Evolutionary conservation across 2,113 vertebrate species (phyloP).

Genomic region (Rhynchomys soricoides): DNA sequence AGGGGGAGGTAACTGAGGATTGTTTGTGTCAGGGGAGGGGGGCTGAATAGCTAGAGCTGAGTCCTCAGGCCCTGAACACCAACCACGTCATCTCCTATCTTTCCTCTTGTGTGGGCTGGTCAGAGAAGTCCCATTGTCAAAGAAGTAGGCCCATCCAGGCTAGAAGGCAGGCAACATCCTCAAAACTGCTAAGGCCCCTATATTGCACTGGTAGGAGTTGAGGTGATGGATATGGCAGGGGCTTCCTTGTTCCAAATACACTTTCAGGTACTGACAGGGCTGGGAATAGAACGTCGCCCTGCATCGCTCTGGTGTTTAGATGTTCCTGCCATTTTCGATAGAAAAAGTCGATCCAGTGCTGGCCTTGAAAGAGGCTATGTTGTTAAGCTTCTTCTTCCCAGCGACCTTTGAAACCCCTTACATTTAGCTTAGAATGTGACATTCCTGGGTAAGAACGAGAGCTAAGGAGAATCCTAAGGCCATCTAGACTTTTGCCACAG

Average conservation of each 20-base stretch:
- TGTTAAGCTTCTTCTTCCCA: neutral
- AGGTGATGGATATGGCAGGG: neutral
- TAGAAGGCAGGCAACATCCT: slow-evolving; percentile 39
- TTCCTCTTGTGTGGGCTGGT: slow-evolving; percentile 74
- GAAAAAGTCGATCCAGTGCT: neutral
- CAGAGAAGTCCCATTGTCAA: slow-evolving; percentile 83
- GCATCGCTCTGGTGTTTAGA: neutral
- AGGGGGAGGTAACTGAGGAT: slow-evolving; percentile 84
- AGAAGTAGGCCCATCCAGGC: slow-evolving; percentile 71
- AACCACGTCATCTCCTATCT: slow-evolving; percentile 79
- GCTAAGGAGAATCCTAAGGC: neutral
- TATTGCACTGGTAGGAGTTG: neutral
- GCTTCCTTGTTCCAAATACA: slow-evolving; percentile 9
- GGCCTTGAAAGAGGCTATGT: neutral
- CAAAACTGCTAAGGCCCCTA: neutral
- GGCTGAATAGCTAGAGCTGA: slow-evolving; percentile 71
- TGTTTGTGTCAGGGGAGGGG: slow-evolving; percentile 83
- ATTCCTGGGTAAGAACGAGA: slow-evolving; percentile 22
- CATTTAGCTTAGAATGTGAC: neutral
- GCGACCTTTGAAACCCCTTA: slow-evolving; percentile 38
- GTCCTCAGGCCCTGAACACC: slow-evolving; percentile 61
- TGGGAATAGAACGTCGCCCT: neutral
- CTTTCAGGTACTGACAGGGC: neutral
- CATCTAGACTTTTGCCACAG: neutral
- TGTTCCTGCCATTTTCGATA: slow-evolving; percentile 16